Base-by-base conservation (phyloP, 2,797 vertebrate species). In the Megaceryle alcyon region DNA sequence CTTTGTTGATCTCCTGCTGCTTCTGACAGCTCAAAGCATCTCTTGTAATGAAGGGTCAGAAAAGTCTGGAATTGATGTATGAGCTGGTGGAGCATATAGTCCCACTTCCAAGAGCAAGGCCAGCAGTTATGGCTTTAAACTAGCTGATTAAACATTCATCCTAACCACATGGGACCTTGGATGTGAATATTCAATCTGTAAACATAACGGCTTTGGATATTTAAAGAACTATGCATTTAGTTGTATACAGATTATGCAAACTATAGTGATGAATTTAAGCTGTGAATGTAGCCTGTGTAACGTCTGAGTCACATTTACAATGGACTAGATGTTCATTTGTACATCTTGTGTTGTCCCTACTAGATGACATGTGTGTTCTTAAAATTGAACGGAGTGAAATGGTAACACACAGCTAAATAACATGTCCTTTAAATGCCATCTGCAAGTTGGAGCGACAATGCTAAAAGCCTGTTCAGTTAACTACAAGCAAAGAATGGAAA, bases 121-220 rank as follows among this genome's bases (percentile, higher is more conserved):
- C 48, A 77, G 56, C 65, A 95, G 60, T 95, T 94, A 33, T 33
- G 92, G 80, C 88, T 82, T 80, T 87, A 88, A 95, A 66, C 83
- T 76, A 88, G 10, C 63, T 2, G 13, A 91, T 85, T 94, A 76
- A 94, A 88, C 61, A 20, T 82, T 91, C 90, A 95, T 95, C 73
- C 77, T 75, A 91, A 78, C 33, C 73, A 75, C 1, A 6, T 75
- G 81, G 73, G 76, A 93, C 71, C 33, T 75, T 72, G 31, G 28
- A 21, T 89, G 46, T 76, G 83, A 82, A 93, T 96, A 91, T 89
- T 94, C 83, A 53, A 64, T 82, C 46, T 49, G 23, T 80, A 65
- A 72, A 92, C 22, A 5, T 89, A 56, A 86, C 2, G 16, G 56
- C 64, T 92, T 65, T 92, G 77, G 64, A 60, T 92, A 22, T 51